Base-by-base conservation (phyloP, 2,888 invertebrate species). In the Eupithecia insigniata region DNA sequence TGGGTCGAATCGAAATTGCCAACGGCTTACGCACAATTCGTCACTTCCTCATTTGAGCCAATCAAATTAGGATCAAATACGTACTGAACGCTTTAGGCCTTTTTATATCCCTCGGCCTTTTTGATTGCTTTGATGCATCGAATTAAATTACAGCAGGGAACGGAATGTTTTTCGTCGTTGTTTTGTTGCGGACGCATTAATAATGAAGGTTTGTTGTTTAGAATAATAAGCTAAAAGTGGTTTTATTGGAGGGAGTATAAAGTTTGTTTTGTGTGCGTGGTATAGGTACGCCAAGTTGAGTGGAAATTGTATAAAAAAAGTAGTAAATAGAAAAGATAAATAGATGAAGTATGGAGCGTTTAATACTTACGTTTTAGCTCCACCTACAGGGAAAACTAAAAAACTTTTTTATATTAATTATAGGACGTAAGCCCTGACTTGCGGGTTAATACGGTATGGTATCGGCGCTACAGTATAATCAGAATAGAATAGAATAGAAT, bases 1-100 rank as follows among this genome's bases (percentile, higher is more conserved):
- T 39, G 43, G 74, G 73, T 58, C 72, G 61, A 74, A 78, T 76
- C 76, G 64, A 75, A 77, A 79, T 78, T 65, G 77, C 64, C 64
- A 16, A 64, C 36, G 70, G 76, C 73, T 64, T 71, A 67, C 70
- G 62, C 69, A 75, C 78, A 73, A 78, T 78, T 76, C 78, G 75
- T 78, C 78, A 79, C 71, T 79, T 72, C 72, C 75, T 67, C 74
- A 74, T 72, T 72, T 65, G 72, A 72, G 69, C 67, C 80, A 80
- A 81, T 80, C 79, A 79, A 79, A 81, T 80, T 81, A 80, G 73
- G 79, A 77, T 79, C 74, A 73, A 78, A 80, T 79, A 75, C 74
- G 71, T 36, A 71, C 58, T 67, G 46, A 70, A 70, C 76, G 74
- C 74, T 69, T 68, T 55, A 69, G 73, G 73, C 64, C 66, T 71